Conservation (phyloP, 2,113 vertebrate genomes). For the Patagioenas fasciata region DNA sequence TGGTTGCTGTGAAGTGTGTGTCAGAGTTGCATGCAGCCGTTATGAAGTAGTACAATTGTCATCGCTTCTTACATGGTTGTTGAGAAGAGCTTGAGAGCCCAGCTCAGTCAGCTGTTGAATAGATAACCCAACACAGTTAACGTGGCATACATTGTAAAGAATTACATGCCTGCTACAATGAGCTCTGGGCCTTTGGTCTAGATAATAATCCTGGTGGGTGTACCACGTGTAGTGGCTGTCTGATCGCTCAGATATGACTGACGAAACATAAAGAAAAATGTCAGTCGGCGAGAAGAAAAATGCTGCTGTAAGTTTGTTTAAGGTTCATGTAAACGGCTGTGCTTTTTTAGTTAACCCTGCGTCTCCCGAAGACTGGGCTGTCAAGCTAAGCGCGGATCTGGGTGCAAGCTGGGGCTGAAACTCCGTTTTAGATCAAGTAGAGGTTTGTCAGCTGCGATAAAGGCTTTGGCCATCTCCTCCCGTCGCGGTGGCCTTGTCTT, state of each 20-base stretch:
- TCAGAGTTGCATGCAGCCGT: conserved; percentile 85
- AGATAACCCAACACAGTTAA: conserved; percentile 93
- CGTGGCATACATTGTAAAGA: conserved; percentile 90
- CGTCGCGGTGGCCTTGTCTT: neutral
- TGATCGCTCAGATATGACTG: conserved; percentile 90
- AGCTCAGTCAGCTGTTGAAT: conserved; percentile 91
- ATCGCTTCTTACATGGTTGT: conserved; percentile 85
- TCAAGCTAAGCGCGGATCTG: neutral
- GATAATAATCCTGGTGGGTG: conserved; percentile 93
- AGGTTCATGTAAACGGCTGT: conserved; percentile 79
- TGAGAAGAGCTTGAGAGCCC: conserved; percentile 83
- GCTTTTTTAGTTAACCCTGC: conserved; percentile 72
- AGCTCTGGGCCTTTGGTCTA: conserved; percentile 88
- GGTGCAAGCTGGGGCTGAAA: neutral
- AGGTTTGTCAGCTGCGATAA: neutral
- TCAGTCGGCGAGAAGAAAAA: conserved; percentile 86
- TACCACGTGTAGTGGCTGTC: conserved; percentile 87
- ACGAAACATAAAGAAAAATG: conserved; percentile 88
- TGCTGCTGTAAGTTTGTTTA: conserved; percentile 87
- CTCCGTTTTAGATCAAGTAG: neutral
- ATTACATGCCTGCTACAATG: conserved; percentile 88
- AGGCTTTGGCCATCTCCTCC: neutral
- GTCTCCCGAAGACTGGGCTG: conserved; percentile 37
- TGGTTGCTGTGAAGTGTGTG: conserved; percentile 87
- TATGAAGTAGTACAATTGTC: conserved; percentile 85